phyloP scores from a whole-genome alignment of 1,140 invertebrate species.

The Drosophila ercepeae region DNA sequence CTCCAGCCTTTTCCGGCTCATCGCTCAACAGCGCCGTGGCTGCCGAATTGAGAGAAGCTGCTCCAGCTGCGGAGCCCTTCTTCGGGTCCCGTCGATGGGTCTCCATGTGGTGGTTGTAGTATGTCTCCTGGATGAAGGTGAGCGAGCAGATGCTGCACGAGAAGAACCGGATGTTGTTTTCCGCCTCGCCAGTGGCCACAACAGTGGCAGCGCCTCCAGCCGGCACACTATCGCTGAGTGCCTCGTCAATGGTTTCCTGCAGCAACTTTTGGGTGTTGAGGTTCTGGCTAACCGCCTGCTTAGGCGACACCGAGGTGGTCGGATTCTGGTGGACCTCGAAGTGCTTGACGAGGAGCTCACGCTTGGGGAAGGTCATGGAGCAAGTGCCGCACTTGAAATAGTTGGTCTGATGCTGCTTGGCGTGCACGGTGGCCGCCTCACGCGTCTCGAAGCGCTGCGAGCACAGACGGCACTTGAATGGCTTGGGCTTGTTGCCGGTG shows the following conservation, averaged over 20 bases:
- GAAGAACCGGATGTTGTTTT: constrained; percentile 82
- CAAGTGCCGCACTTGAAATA: constrained; percentile 83
- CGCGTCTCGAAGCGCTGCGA: constrained; percentile 81
- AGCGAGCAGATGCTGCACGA: constrained; percentile 83
- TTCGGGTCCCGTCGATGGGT: constrained; percentile 79
- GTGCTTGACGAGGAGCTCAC: constrained; percentile 78
- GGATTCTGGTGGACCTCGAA: constrained; percentile 76
- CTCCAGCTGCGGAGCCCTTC: constrained; percentile 29
- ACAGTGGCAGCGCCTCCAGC: constrained; percentile 32
- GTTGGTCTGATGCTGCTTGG: constrained; percentile 82
- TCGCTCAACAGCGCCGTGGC: constrained; percentile 75
- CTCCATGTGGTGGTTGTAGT: constrained; percentile 84
- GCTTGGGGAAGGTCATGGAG: constrained; percentile 78
- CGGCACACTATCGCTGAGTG: constrained; percentile 71
- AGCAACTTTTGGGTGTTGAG: constrained; percentile 79
- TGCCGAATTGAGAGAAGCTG: constrained; percentile 56
- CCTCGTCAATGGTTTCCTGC: constrained; percentile 83
- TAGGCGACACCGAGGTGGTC: constrained; percentile 21
- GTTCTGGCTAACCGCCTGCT: constrained; percentile 53
- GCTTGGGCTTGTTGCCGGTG: constrained; percentile 72
- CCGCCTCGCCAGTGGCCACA: constrained; percentile 54
- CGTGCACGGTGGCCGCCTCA: constrained; percentile 79
- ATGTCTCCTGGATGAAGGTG: constrained; percentile 83
- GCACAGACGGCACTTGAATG: constrained; percentile 83
- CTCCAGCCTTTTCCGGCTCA: constrained; percentile 46